phyloP scores from a whole-genome alignment of 2,888 invertebrate species.

The Drosophila rubida region DNA sequence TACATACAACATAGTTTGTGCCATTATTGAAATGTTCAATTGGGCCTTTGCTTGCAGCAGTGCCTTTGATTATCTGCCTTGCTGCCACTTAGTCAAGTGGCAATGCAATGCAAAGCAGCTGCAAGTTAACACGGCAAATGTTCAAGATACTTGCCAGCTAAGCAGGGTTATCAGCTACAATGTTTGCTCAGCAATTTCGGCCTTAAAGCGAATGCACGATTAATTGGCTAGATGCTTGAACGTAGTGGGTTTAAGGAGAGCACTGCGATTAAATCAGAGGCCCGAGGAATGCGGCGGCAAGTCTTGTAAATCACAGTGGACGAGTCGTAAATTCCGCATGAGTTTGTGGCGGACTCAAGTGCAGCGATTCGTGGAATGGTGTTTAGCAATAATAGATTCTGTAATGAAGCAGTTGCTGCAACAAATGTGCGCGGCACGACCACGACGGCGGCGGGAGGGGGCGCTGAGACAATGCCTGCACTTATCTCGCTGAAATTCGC shows the following conservation, averaged over 20 bases:
- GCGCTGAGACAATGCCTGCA: conserved; percentile 47
- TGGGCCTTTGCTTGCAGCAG: no score
- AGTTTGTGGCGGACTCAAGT: background rate
- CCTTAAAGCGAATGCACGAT: background rate
- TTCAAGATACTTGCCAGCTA: no score
- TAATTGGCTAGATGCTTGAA: background rate
- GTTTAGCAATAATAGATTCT: conserved; percentile 14
- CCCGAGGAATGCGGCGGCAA: background rate
- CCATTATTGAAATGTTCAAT: no score
- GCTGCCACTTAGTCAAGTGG: no score
- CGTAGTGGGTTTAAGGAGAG: background rate
- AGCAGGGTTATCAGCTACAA: no score
- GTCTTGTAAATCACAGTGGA: background rate
- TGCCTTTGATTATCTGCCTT: no score
- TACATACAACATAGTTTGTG: no score
- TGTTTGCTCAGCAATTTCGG: no score
- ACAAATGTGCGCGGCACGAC: no score
- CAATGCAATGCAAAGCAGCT: no score
- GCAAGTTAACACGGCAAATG: no score
- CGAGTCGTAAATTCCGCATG: background rate
- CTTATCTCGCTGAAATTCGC: conserved; percentile 61
- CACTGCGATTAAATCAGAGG: background rate
- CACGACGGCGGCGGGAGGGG: no score
- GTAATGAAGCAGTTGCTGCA: conserved; percentile 1
- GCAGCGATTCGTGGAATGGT: background rate